Conservation (phyloP, 1,140 invertebrate species). For the Drosophila oshimai region DNA sequence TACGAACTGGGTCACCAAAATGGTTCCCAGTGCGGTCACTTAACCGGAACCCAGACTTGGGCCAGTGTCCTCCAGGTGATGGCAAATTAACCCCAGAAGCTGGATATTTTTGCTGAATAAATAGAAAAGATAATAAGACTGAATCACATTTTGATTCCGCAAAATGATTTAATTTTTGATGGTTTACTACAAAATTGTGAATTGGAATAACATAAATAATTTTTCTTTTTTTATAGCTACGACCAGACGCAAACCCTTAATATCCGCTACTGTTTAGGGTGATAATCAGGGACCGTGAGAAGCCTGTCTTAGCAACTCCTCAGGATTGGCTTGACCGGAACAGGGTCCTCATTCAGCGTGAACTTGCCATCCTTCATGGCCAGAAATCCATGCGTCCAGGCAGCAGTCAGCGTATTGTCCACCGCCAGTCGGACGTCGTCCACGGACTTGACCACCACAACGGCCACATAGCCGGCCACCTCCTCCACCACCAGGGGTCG, state of each 20-base stretch:
- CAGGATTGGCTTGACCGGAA: neutral
- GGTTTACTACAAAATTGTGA: too few relatives aligned
- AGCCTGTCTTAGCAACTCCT: too few relatives aligned
- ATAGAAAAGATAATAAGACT: too few relatives aligned
- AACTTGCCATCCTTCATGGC: slow-evolving; percentile 9
- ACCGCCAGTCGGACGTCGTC: slow-evolving; percentile 44
- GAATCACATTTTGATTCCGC: too few relatives aligned
- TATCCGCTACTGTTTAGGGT: too few relatives aligned
- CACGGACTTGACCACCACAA: slow-evolving; percentile 37
- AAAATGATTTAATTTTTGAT: too few relatives aligned
- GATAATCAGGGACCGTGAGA: too few relatives aligned
- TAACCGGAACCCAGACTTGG: slow-evolving; percentile 14
- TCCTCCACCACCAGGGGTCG: slow-evolving; percentile 47
- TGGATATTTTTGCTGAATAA: too few relatives aligned
- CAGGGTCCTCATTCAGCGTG: neutral
- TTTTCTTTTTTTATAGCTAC: too few relatives aligned
- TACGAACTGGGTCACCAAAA: slow-evolving; percentile 42
- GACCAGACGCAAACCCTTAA: too few relatives aligned
- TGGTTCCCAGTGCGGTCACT: slow-evolving; percentile 24
- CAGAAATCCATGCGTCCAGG: slow-evolving; percentile 56
- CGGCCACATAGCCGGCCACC: slow-evolving; percentile 54
- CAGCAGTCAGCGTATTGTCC: slow-evolving; percentile 60
- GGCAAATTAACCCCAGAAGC: slow-evolving; percentile 1
- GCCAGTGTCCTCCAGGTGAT: neutral
- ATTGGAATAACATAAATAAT: too few relatives aligned